Evolutionary conservation across 2,888 invertebrate genomes (phyloP).

Genomic region (Trichogramma evanescens): DNA sequence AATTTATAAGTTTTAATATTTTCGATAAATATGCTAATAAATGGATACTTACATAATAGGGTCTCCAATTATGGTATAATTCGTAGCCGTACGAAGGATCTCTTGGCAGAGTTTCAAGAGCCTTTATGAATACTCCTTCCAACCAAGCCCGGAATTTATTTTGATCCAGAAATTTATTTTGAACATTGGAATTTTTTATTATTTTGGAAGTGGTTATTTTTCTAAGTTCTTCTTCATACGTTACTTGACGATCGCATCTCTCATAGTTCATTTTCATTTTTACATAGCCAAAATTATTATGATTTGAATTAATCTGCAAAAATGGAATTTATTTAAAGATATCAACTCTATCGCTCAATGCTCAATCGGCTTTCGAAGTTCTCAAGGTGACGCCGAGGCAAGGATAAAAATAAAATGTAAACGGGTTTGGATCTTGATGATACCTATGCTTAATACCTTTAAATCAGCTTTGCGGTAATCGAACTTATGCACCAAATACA

Average conservation of each 20-base stretch:
- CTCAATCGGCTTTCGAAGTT: too few relatives aligned
- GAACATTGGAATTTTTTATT: not conserved
- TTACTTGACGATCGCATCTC: too few relatives aligned
- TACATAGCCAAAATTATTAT: slow-evolving; percentile 4
- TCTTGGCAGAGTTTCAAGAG: not conserved
- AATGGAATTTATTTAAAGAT: too few relatives aligned
- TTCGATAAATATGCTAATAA: too few relatives aligned
- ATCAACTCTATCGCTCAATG: too few relatives aligned
- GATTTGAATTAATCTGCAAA: slow-evolving; percentile 8
- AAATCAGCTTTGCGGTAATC: too few relatives aligned
- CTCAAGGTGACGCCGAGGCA: too few relatives aligned
- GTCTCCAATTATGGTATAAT: not conserved
- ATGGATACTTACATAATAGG: not conserved
- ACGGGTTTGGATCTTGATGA: too few relatives aligned
- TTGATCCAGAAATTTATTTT: slow-evolving; percentile 14
- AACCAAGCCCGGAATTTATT: slow-evolving; percentile 13
- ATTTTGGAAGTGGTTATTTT: too few relatives aligned
- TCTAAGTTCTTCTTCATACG: not conserved
- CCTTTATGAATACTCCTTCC: not conserved
- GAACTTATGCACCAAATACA: slow-evolving; percentile 48
- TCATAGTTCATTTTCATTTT: slow-evolving; percentile 2
- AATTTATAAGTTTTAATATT: too few relatives aligned
- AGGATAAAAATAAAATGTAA: too few relatives aligned
- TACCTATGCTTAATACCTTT: too few relatives aligned
- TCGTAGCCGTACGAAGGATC: not conserved